Percentiles rank a stretch among this genome's conserved stretches.
phyloP scores from a whole-genome alignment of 1,140 invertebrate genomes.

The Hypsibius dujardini region DNA sequence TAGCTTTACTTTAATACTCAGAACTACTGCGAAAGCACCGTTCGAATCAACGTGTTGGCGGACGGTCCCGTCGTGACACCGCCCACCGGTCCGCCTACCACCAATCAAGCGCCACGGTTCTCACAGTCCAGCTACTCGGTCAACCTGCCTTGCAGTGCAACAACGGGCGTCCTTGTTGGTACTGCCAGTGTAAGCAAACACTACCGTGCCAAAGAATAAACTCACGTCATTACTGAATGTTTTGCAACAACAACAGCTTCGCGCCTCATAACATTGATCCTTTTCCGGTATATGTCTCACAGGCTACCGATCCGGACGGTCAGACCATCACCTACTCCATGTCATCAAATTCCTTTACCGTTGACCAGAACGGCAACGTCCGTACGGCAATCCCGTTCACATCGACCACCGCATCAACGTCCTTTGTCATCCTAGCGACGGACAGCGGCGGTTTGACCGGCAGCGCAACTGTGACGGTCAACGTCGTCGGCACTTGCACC shows the following conservation, averaged over 20 bases:
- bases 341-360: not conserved
- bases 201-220: not conserved
- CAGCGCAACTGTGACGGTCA: not conserved
- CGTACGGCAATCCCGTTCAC: not conserved
- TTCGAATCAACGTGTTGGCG: not conserved
- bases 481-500: constrained; percentile 7
- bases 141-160: constrained; percentile 5
- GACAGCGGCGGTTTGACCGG: not conserved
- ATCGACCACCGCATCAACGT: not conserved
- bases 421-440: constrained; percentile 14
- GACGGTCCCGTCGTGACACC: not conserved
- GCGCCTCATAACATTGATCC: not conserved
- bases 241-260: constrained; percentile 13
- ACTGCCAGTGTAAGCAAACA: constrained; percentile 13
- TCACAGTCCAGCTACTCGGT: not conserved
- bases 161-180: constrained; percentile 10
- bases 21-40: not conserved
- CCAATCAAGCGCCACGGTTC: constrained; percentile 4
- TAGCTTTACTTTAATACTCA: not conserved
- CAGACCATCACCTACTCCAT: not conserved
- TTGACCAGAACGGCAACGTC: not conserved
- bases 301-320: constrained; percentile 12
- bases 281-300: too few species aligned
- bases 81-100: not conserved
- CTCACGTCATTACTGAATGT: too few species aligned